Evolutionary conservation across 2,888 invertebrate genomes (phyloP), one percentile per base, ranked within the genome.

Genomic region (Ophioninae sp.): DNA sequence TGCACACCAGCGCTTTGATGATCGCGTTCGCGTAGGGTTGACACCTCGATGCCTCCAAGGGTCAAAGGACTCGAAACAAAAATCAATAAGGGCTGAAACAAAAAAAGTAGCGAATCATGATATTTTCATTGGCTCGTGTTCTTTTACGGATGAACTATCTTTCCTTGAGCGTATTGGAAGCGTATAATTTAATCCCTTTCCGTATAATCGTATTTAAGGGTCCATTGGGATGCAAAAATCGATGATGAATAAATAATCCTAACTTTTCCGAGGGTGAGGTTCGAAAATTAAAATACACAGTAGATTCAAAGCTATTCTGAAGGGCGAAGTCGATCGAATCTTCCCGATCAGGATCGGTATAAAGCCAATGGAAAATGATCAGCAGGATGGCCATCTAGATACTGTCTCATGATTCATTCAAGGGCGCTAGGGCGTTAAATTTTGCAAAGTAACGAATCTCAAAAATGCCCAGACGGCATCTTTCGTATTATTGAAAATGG

Each of bases 111-210:
- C 68, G 73, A 37, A 73, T 56, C 61, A 8, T 21, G 67, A 30
- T 76, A 21, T 50, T 59, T 59, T 67, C 56, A 41, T 59, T 67
- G 65, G 59, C 67, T 76, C 67, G 61, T 50, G 30, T 17, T 13
- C 17, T 65, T 76, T 81, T 57, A 56, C 41, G 81, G 59, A 59
- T 56, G 59, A 77, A 75, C 41, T 80, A 39, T 72, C 72, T 44
- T 61, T 50, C 62, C 74, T 39, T 20, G 64, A 56, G 75, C 64
- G 69, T 62, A 56, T 75, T 62, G 56, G 56, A 23, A 75, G 50
- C 62, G 62, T 69, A 69, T 69, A 80, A 75, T 75, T 75, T 61
- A 73, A 79, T 79, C 73, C 79, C 73, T 68, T 68, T 21, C 44
- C 70, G 50, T 37, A 41, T 69, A 74, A 74, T 74, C 61, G 23